Conservation (phyloP, 2,797 vertebrate genomes). For the Linurgus olivaceus region DNA sequence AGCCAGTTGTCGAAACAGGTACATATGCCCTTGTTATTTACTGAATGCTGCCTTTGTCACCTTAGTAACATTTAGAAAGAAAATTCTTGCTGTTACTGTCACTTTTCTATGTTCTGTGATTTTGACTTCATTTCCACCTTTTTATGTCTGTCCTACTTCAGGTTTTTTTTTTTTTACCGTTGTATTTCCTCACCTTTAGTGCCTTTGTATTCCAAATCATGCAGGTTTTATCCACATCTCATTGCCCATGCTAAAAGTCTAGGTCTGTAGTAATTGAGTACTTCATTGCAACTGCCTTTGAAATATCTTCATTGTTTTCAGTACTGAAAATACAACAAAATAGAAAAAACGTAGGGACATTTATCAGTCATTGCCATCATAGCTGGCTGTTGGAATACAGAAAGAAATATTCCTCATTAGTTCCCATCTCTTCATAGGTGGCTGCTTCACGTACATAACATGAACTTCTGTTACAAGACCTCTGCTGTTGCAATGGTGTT, state of each 20-base stretch:
- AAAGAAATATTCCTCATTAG: neutral
- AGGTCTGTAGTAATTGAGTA: neutral
- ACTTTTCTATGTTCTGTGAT: neutral
- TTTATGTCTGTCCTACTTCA: neutral
- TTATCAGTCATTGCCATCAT: neutral
- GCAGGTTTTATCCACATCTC: neutral
- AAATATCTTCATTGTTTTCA: neutral
- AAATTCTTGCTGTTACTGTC: neutral
- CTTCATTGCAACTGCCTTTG: neutral
- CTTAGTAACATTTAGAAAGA: neutral
- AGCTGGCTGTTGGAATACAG: neutral
- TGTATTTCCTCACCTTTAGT: neutral
- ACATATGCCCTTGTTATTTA: neutral
- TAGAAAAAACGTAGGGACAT: neutral
- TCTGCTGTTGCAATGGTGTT: neutral
- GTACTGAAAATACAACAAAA: neutral
- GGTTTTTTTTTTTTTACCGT: neutral
- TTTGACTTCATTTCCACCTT: neutral
- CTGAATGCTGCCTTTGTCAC: neutral
- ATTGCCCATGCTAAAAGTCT: neutral
- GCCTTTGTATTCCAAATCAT: neutral
- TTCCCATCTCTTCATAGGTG: neutral
- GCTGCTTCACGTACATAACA: rapidly evolving
- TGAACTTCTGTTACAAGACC: neutral
- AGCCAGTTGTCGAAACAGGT: neutral